Conservation (phyloP, 2,113 vertebrate species). For the Eleginops maclovinus region DNA sequence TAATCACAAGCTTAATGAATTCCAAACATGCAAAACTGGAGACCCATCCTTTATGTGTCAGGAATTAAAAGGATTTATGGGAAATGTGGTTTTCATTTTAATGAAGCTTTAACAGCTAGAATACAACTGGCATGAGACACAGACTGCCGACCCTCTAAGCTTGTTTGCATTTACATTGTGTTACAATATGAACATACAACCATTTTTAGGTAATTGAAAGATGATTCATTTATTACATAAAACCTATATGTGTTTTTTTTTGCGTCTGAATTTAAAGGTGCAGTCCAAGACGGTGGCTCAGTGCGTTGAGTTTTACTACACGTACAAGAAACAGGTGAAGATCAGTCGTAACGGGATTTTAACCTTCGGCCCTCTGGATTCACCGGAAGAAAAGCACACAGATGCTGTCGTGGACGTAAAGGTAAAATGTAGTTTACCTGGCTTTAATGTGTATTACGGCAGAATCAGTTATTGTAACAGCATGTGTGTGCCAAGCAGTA, state of each 20-base stretch:
- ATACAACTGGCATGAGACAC: not conserved
- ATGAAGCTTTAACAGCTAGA: not conserved
- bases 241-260: not conserved
- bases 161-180: not conserved
- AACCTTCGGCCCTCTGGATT: slow-evolving; percentile 90
- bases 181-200: not conserved
- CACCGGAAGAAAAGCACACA: slow-evolving; percentile 76
- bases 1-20: not conserved
- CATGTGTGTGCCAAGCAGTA: not conserved
- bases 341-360: slow-evolving; percentile 91
- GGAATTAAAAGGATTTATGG: too few relatives aligned
- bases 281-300: slow-evolving; percentile 96
- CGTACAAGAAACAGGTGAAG: slow-evolving; percentile 97
- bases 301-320: slow-evolving; percentile 99
- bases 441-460: not conserved
- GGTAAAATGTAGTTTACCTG: slow-evolving; percentile 60
- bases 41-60: too few relatives aligned
- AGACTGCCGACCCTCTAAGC: not conserved
- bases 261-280: slow-evolving; percentile 83
- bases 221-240: not conserved
- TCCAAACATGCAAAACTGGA: not conserved
- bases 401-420: slow-evolving; percentile 90
- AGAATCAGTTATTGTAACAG: not conserved
- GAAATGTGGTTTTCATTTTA: slow-evolving; percentile 19
- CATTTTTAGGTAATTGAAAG: not conserved